Percentiles rank a stretch among this genome's conserved stretches.
Evolutionary conservation across 2,888 invertebrate genomes (phyloP).

Genomic region (Anthoptus insignis): DNA sequence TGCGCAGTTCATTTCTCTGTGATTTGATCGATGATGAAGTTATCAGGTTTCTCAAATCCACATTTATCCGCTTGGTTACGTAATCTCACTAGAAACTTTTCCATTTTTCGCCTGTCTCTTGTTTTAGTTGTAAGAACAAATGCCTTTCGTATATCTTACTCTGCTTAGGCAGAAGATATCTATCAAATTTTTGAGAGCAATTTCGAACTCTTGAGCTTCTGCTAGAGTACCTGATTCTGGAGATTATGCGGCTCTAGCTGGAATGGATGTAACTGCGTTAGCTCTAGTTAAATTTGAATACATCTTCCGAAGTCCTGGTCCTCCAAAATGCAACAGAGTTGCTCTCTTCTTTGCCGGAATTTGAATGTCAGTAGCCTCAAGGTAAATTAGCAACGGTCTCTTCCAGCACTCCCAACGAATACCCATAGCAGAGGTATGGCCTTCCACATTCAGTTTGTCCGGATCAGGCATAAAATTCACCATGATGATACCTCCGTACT

Average conservation of each 20-base stretch:
- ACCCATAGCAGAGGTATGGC: conserved; percentile 16
- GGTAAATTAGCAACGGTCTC: not conserved
- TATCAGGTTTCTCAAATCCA: conserved; percentile 34
- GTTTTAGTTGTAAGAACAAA: not conserved
- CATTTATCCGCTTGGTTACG: conserved; percentile 42
- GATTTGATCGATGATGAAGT: conserved; percentile 44
- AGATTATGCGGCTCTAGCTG: too few species aligned
- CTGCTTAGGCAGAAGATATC: not conserved
- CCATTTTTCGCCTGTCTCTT: conserved; percentile 36
- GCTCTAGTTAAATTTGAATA: not conserved
- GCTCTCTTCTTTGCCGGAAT: not conserved
- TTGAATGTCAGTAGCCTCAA: not conserved
- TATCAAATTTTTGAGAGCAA: not conserved
- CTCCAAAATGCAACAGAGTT: conserved; percentile 10
- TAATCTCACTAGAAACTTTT: conserved; percentile 39
- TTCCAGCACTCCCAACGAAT: conserved; percentile 19
- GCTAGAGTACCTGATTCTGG: too few species aligned
- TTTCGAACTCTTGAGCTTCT: too few species aligned
- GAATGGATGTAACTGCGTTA: too few species aligned
- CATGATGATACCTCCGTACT: not conserved
- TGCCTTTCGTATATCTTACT: not conserved
- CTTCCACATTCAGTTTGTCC: conserved; percentile 4
- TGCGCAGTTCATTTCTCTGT: conserved; percentile 40
- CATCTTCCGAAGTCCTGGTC: not conserved
- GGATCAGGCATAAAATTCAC: conserved; percentile 3